Evolutionary conservation across 92 coral and sea anemone genomes (phyloP), one percentile per base, ranked within the genome.

Genomic region (Palythoa grandiflora): DNA sequence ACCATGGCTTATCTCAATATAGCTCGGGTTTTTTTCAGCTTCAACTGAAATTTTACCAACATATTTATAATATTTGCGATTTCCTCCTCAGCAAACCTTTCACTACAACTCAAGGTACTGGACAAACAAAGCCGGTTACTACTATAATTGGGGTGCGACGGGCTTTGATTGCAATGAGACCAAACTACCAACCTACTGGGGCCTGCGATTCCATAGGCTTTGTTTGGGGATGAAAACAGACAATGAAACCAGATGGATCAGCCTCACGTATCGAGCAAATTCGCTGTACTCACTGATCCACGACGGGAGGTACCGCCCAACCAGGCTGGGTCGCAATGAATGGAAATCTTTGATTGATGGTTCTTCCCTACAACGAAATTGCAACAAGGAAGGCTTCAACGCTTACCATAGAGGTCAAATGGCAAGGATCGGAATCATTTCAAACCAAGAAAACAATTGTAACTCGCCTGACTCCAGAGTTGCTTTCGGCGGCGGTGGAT

Each of bases 371-470:
- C 28, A 28, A 28, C 28, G 28, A 28, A 28, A 28, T 28, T 28
- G 28, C 28, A 28, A 28, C 28, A 28, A 28, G 28, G 28, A 28
- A 28, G 28, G 28, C 28, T 28, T 28, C 28, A 9, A 53, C 60
- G 28, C 0, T 28, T 28, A 28, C 28, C 28, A 28, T 0, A 28
- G 0, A 28, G 28, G 28, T 28, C 28, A 28, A 28, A 28, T 28
- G 28, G 28, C 28, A 28, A 28, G 28, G 28, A 28, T 28, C 28
- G 28, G 28, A 28, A 28, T 28, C 0, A 28, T 28, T 28, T 0
- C 28, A 28, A 68, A 68, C 73, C 73, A 68, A 28, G 73, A 68
- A n/a, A 68, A 68, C 73, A 28, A 68, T 21, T 68, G 73, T 21
- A 9, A 0, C 39, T 20, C 3, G 6, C 73, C 73, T 19, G 73